These are phyloP conservation scores for Centrocercus urophasianus DNA, from an alignment of 2,113 vertebrate species.

Conservation along the genomic window DNA sequence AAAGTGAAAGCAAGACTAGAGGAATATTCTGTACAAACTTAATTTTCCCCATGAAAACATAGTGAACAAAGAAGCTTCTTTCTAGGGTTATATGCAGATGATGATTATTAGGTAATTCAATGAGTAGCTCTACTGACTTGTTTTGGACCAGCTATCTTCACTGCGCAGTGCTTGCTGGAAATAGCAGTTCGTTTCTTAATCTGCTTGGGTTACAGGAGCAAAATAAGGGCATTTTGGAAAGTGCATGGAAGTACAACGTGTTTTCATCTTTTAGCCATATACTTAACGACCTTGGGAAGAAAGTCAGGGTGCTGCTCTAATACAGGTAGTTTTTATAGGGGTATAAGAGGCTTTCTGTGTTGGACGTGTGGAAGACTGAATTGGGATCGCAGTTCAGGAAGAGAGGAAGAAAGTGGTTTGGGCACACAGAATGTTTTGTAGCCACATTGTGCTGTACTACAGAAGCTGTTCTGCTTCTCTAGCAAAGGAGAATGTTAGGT, in stretches of 20 bases:
- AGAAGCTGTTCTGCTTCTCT: not conserved
- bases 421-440: not conserved
- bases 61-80: not conserved
- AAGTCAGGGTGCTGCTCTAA: not conserved
- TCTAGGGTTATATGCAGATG: not conserved
- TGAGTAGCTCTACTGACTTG: not conserved
- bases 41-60: not conserved
- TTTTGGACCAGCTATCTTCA: not conserved
- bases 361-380: not conserved
- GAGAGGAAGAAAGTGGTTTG: accelerated
- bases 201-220: not conserved
- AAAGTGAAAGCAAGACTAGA: not conserved
- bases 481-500: not conserved
- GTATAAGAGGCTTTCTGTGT: not conserved
- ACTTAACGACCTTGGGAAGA: not conserved
- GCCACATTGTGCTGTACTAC: not conserved
- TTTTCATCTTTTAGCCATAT: not conserved
- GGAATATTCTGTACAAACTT: not conserved
- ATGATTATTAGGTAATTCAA: not conserved
- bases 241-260: not conserved
- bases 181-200: not conserved
- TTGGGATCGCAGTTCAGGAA: not conserved
- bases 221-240: not conserved
- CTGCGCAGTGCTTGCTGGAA: not conserved
- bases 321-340: accelerated